phyloP scores from a whole-genome alignment of 2,113 vertebrate species.

The Dromas ardeola region DNA sequence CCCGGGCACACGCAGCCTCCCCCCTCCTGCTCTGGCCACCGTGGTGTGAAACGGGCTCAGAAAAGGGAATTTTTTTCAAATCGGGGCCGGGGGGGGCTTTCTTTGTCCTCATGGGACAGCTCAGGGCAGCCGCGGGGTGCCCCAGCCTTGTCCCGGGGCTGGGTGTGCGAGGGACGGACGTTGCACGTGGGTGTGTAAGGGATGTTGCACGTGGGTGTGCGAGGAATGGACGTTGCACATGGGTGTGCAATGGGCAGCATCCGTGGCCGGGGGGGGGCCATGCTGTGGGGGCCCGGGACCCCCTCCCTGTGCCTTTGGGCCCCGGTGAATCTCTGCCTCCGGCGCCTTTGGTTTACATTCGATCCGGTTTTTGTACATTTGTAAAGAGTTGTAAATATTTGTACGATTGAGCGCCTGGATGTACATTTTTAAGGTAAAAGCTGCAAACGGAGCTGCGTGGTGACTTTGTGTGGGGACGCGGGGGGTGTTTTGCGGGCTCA shows the following conservation, averaged over 20 bases:
- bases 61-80: too few relatives aligned
- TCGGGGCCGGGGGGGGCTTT: too few relatives aligned
- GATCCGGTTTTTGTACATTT: neutral
- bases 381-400: neutral
- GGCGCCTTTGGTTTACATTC: neutral
- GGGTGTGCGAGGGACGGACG: too few relatives aligned
- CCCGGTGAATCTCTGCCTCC: neutral
- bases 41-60: accelerated
- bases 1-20: too few relatives aligned
- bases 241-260: neutral
- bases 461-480: neutral
- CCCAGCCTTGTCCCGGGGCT: neutral
- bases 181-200: neutral
- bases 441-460: neutral
- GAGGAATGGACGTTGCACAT: too few relatives aligned
- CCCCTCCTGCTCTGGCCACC: neutral
- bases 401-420: neutral
- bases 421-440: neutral
- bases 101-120: neutral
- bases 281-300: neutral
- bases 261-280: neutral
- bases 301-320: neutral
- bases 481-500: neutral
- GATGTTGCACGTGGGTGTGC: too few relatives aligned
- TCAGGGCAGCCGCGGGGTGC: neutral